Evolutionary conservation across 2,888 invertebrate genomes (phyloP), one percentile per base, ranked within the genome.

Genomic region (Siphonodentalium dalli): DNA sequence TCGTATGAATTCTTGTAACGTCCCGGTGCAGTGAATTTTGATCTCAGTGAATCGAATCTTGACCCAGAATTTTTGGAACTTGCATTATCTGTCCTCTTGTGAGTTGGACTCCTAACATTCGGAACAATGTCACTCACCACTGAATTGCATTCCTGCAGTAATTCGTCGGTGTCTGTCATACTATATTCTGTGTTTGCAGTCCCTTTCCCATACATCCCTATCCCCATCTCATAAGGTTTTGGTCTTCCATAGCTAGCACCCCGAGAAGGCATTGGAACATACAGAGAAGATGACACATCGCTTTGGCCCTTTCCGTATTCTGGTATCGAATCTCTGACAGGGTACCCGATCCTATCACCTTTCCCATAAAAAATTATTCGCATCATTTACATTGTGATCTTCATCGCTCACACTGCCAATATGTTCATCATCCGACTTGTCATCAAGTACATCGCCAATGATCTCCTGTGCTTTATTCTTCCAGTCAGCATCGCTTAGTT

Each of bases 371-470:
- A 28, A 45, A 11, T 6, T 8, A 24, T 47, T 43, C 13, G 34
- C 33, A 2, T 43, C 52, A 24, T 41, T 52, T 21, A 27, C 42
- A 21, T 58, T 26, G 21, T 66, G 65, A 38, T 57, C 61, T 18
- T 65, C 66, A 48, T 69, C 67, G 58, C 68, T 69, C 8, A 66
- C 68, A 59, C 66, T 65, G 13, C 54, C 64, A n/a, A 63, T 52
- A 35, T 61, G 61, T 15, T 61, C 63, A 26, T 61, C 58, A 13
- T 58, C 61, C 23, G 56, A 58, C n/a, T 54, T 61, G 21, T 48
- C 51, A 38, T 53, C 50, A 18, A 59, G 55, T 35, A 60, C 66
- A 8, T 55, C 33, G 13, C 41, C 51, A 20, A n/a, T n/a, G n/a
- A n/a, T n/a, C n/a, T n/a, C n/a, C n/a, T n/a, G n/a, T n/a, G n/a